These are phyloP conservation scores for Cheilosia pagana DNA, from an alignment of 2,888 invertebrate species.

Conservation along the genomic window DNA sequence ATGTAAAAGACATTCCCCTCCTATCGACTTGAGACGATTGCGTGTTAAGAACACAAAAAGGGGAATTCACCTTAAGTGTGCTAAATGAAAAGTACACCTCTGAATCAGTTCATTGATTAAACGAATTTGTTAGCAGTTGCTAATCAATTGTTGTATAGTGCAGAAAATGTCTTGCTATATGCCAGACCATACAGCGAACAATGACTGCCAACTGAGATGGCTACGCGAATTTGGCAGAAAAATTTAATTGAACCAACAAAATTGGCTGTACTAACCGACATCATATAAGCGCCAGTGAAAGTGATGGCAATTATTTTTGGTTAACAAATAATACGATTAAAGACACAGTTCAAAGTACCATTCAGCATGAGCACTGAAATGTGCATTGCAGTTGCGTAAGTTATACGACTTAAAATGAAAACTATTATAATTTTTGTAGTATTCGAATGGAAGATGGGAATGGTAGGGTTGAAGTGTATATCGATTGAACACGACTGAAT, in stretches of 20 bases:
- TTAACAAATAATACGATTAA: not conserved
- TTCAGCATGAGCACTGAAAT: not conserved
- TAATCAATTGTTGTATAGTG: not conserved
- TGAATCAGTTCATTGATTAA: not conserved
- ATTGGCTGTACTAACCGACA: not conserved
- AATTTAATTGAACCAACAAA: too few species aligned
- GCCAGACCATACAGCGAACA: too few species aligned
- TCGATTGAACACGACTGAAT: not conserved
- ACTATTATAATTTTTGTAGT: not conserved
- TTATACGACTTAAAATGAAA: not conserved
- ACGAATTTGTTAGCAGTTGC: not conserved
- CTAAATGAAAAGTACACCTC: not conserved
- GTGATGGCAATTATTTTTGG: conserved; percentile 4
- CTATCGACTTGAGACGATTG: not conserved
- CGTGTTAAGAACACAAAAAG: not conserved
- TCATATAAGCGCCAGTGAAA: not conserved
- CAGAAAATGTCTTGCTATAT: not conserved
- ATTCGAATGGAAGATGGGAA: not conserved
- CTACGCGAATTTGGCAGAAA: too few species aligned
- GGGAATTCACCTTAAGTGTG: not conserved
- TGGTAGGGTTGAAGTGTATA: not conserved
- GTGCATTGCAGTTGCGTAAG: not conserved
- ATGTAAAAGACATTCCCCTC: too few species aligned
- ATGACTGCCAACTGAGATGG: too few species aligned
- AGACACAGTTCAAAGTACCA: not conserved